Base-by-base conservation (phyloP, 2,888 invertebrate species). In the Syrista parreyssii region DNA sequence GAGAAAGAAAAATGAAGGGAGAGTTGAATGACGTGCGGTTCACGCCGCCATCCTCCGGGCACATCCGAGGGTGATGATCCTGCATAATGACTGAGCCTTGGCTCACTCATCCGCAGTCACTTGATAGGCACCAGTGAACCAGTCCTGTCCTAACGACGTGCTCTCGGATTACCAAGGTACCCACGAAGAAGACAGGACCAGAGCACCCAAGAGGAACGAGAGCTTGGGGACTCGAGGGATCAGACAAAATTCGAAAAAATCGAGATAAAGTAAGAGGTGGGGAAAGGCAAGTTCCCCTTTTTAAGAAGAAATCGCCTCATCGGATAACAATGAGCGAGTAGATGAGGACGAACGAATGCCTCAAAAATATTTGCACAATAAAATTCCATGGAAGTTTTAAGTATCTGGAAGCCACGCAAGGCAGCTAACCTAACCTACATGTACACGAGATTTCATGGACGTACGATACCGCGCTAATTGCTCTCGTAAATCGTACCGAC, bases 111-210 rank as follows among this genome's bases (percentile, higher is more conserved):
- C 71, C 31, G 71, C 71, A 71, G 71, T 71, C 71, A 71, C 71
- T 71, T 71, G 71, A 71, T 71, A 32, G 71, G 71, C 71, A 33
- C 71, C 71, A 23, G 71, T 71, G 71, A 71, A 71, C 71, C 71
- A 71, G 71, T 71, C 71, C 33, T 33, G 71, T 71, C 71, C n/a
- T 71, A 71, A 71, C 71, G 71, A 71, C 71, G 71, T 71, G 71
- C 71, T 71, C 71, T 71, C 71, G 71, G 31, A 71, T 71, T 71
- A 71, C 71, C 71, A 33, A 71, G 31, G 71, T 33, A 33, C 33
- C 69, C 71, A 33, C 71, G 71, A 23, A 31, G 71, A 33, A 55
- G 55, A 55, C 23, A 9, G 9, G 55, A 55, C 55, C 55, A 23
- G 55, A 55, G 55, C 23, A 23, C 55, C 55, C 9, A 55, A 55